Evolutionary conservation across 2,888 invertebrate species (phyloP), one percentile per base, ranked within the genome.

Genomic region (Patella caerulea): DNA sequence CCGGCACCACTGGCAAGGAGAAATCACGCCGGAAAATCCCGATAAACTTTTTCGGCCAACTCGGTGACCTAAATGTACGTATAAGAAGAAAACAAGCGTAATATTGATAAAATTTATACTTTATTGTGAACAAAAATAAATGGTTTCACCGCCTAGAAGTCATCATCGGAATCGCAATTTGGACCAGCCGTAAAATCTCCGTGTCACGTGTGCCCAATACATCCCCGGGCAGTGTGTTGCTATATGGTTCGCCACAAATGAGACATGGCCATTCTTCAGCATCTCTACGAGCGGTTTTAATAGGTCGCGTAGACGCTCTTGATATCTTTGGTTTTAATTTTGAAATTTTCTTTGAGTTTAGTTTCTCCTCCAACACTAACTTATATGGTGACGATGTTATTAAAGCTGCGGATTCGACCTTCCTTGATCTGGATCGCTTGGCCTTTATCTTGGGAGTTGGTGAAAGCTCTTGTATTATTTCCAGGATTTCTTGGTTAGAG

Each of bases 401-500:
- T 14, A 3, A 19, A 19, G 15, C 73, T 29, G 73, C 15, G 12
- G 52, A 54, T 73, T 73, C 54, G 45, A 3, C 53, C 19, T 73
- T 73, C 11, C 73, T 52, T 34, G 14, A 55, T 73, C 73, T 73
- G 5, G 73, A 24, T 52, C 73, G 45, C 53, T 45, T 53, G 45
- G 24, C 53, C 14, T 24, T 24, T 45, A 65, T 65, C 24, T 65
- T 65, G 0, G 65, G 7, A 17, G 24, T 19, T 19, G 65, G 19
- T 65, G 65, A 19, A 15, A 3, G 65, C 3, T 7, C 14, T 65
- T 12, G n/a, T 65, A 65, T 65, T 9, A 19, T 19, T 19, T 77
- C 73, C 74, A 65, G 74, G 29, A 56, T 73, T 77, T 73, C 65
- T 34, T 77, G 52, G 65, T 12, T n/a, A n/a, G 19, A 17, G n/a